Evolutionary conservation across 2,797 vertebrate species (phyloP).

Genomic region (Eulemur mongoz): DNA sequence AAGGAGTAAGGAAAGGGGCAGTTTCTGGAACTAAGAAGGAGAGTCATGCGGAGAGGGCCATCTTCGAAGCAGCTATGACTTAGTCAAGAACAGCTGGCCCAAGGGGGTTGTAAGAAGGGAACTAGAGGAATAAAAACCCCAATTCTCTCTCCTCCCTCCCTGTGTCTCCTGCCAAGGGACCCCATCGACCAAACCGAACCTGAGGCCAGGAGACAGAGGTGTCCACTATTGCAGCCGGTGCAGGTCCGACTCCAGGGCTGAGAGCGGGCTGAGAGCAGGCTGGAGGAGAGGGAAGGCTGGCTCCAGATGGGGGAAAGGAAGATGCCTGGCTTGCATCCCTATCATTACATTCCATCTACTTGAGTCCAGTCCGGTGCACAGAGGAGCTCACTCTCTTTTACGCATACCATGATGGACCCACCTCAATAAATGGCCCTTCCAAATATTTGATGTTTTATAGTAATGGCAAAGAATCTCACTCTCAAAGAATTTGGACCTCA

Average conservation of each 20-base stretch:
- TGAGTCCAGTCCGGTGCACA: background rate
- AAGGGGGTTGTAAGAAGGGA: background rate
- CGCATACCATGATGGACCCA: background rate
- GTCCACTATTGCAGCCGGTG: no score
- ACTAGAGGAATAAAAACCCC: background rate
- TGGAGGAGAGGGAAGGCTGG: background rate
- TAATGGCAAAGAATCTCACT: constrained; percentile 63
- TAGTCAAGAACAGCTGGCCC: background rate
- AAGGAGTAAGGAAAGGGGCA: background rate
- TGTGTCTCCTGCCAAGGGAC: background rate
- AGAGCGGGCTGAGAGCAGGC: background rate
- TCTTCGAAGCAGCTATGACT: background rate
- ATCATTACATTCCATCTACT: background rate
- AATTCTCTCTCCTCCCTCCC: background rate
- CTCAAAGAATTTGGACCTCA: constrained; percentile 66
- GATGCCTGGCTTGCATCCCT: background rate
- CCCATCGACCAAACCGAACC: background rate
- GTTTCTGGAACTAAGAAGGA: background rate
- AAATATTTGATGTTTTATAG: constrained; percentile 78
- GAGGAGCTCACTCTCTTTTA: background rate
- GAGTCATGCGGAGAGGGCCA: background rate
- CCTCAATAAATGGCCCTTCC: constrained; percentile 57
- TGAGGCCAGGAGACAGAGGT: background rate
- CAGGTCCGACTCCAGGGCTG: background rate
- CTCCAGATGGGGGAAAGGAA: background rate